These are phyloP conservation scores for Epistrophe eligans DNA, from an alignment of 2,888 invertebrate species.

Conservation along the genomic window DNA sequence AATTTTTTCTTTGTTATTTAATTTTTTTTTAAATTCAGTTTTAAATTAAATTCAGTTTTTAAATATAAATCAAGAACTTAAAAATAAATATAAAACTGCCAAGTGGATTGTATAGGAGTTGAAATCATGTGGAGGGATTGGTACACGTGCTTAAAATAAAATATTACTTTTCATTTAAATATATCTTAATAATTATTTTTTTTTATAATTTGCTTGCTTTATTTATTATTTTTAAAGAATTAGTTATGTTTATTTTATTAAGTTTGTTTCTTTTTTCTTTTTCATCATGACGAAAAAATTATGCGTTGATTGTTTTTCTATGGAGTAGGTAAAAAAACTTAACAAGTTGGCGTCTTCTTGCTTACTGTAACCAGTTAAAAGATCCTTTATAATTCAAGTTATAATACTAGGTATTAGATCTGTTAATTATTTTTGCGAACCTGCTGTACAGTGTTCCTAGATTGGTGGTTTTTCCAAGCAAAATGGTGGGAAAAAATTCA, in stretches of 20 bases:
- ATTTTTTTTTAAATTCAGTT: not conserved
- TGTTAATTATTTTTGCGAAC: too few relatives aligned
- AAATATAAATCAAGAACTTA: not conserved
- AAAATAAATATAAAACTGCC: conserved; percentile 51
- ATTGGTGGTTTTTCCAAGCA: too few relatives aligned
- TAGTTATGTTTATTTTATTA: not conserved
- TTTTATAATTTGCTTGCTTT: not conserved
- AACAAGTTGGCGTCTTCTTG: too few relatives aligned
- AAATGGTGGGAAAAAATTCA: too few relatives aligned
- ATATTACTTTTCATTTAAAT: not conserved
- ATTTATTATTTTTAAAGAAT: not conserved
- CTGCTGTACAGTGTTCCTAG: too few relatives aligned
- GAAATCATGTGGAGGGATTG: conserved; percentile 69
- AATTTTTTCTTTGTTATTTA: not conserved
- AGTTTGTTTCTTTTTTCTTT: not conserved
- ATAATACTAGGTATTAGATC: too few relatives aligned
- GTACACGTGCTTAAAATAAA: conserved; percentile 57
- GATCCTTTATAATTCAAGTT: too few relatives aligned
- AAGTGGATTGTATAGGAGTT: conserved; percentile 38
- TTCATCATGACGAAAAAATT: not conserved
- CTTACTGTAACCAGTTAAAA: too few relatives aligned
- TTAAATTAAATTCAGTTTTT: conserved; percentile 5
- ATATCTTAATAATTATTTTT: not conserved
- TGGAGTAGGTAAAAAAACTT: too few relatives aligned
- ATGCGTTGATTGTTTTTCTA: not conserved